These are phyloP conservation scores for Epiblema foenella DNA, from an alignment of 2,888 invertebrate species.

Conservation along the genomic window DNA sequence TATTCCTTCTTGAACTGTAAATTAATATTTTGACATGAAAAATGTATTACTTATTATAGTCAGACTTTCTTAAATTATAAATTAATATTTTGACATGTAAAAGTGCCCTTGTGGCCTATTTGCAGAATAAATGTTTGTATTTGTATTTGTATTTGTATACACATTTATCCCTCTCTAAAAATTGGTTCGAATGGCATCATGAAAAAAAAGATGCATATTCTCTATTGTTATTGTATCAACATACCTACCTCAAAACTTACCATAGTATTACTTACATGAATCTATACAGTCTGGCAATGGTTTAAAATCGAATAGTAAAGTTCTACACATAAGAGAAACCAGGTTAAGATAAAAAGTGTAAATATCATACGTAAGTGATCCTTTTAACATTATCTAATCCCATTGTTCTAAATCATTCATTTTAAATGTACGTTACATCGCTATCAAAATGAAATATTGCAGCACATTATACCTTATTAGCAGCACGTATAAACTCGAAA, in stretches of 20 bases:
- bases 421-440: slow-evolving; percentile 50
- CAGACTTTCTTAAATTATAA: no score
- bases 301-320: background rate
- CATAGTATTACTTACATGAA: background rate
- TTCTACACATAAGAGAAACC: background rate
- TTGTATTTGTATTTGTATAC: no score
- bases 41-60: no score
- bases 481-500: slow-evolving; percentile 57
- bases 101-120: no score
- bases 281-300: background rate
- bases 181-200: no score
- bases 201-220: no score
- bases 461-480: slow-evolving; percentile 79
- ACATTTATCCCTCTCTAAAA: no score
- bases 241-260: background rate
- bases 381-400: slow-evolving; percentile 22
- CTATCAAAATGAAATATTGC: slow-evolving; percentile 77
- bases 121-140: no score
- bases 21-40: no score
- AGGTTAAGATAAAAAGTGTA: background rate
- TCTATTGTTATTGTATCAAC: no score
- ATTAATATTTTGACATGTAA: no score
- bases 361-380: background rate
- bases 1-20: no score
- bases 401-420: slow-evolving; percentile 47